These are phyloP conservation scores for Mystacides longicornis DNA, from an alignment of 2,888 invertebrate species.

Conservation along the genomic window DNA sequence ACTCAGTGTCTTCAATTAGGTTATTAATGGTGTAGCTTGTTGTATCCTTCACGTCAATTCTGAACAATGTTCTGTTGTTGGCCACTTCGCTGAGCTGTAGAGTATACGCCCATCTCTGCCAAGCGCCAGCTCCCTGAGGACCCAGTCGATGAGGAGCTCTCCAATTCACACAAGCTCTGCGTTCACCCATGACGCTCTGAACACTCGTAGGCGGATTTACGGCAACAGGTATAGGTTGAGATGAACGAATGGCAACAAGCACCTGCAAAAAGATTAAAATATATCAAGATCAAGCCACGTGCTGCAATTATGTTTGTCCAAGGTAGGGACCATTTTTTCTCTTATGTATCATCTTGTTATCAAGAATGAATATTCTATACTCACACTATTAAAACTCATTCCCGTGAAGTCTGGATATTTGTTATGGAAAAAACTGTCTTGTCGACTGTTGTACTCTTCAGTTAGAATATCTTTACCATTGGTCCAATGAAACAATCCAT, in stretches of 20 bases:
- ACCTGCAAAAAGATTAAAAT: constrained; percentile 13
- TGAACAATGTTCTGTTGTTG: constrained; percentile 27
- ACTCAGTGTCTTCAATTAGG: constrained; percentile 67
- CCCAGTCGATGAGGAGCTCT: constrained; percentile 67
- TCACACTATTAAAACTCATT: constrained; percentile 34
- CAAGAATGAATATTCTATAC: no score
- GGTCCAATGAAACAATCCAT: constrained; percentile 81
- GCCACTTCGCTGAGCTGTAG: constrained; percentile 55
- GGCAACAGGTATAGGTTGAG: constrained; percentile 74
- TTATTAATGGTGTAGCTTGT: constrained; percentile 59
- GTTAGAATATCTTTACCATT: constrained; percentile 67
- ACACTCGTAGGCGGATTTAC: constrained; percentile 71
- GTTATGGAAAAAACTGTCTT: constrained; percentile 70
- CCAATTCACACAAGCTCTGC: constrained; percentile 76
- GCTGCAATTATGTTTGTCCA: no score
- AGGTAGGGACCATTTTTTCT: no score
- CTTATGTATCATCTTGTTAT: no score
- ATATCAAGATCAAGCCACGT: no score
- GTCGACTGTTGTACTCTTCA: constrained; percentile 67
- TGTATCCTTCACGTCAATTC: constrained; percentile 49
- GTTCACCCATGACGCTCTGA: constrained; percentile 73
- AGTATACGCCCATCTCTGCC: constrained; percentile 72
- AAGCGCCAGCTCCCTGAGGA: constrained; percentile 62
- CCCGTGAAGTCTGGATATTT: constrained; percentile 51
- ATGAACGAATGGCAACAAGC: constrained; percentile 54